These are phyloP conservation scores for Molorchus minor DNA, from an alignment of 2,888 invertebrate species.

Conservation along the genomic window DNA sequence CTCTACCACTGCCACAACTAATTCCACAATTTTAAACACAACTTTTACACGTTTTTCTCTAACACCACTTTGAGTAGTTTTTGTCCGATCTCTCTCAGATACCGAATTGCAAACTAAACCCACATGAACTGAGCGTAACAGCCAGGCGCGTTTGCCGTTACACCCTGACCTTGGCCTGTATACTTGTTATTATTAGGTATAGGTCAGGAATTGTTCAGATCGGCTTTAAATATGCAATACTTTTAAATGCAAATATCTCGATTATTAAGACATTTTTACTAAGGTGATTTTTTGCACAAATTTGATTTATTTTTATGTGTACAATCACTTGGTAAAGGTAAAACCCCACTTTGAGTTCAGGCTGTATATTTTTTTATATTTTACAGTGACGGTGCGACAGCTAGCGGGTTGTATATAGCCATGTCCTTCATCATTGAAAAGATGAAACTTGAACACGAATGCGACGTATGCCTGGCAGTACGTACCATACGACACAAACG, in stretches of 20 bases:
- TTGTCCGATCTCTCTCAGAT: too few relatives aligned
- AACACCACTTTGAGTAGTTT: too few relatives aligned
- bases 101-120: too few relatives aligned
- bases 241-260: not conserved
- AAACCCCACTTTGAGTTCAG: not conserved
- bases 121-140: too few relatives aligned
- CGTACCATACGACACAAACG: conserved; percentile 62
- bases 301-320: not conserved
- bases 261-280: not conserved
- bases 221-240: too few relatives aligned
- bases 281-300: not conserved
- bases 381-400: conserved; percentile 63
- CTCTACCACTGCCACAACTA: too few relatives aligned
- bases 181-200: too few relatives aligned
- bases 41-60: too few relatives aligned
- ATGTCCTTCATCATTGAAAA: conserved; percentile 63
- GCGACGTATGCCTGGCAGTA: conserved; percentile 64
- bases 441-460: conserved; percentile 64
- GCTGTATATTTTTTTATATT: not conserved
- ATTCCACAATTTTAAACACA: too few relatives aligned
- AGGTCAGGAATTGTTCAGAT: too few relatives aligned
- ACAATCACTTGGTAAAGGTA: not conserved
- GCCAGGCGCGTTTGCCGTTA: too few relatives aligned
- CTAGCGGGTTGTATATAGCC: conserved; percentile 63
- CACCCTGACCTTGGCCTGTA: too few relatives aligned